A percentile compares a stretch with the other conserved stretches of the same genome.
Evolutionary conservation across 1,140 invertebrate genomes (phyloP).

Genomic region (Sycobia sp.): DNA sequence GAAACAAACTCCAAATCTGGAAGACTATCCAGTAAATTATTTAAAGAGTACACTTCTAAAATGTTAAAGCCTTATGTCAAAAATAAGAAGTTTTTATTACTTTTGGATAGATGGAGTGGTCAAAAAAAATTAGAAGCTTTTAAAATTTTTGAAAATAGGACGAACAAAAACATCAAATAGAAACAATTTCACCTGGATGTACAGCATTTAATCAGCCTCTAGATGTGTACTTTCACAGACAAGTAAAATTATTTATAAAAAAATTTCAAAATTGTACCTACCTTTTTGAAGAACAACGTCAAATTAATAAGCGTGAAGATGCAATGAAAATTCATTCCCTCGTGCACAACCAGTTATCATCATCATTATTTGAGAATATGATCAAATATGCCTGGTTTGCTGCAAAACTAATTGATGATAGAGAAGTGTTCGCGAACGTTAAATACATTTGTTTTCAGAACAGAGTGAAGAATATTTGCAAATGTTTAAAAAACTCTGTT

Average conservation of each 20-base stretch:
- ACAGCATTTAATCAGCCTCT: slow-evolving; percentile 1
- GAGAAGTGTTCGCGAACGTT: slow-evolving; percentile 4
- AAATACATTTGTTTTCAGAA: slow-evolving; percentile 22
- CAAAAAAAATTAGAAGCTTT: too few species aligned
- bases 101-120: slow-evolving; percentile 7
- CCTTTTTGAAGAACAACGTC: background rate
- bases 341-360: background rate
- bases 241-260: slow-evolving; percentile 12
- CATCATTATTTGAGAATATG: background rate
- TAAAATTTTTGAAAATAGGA: too few species aligned
- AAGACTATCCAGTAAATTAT: background rate
- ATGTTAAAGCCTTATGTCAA: slow-evolving; percentile 1
- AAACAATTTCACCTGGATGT: background rate
- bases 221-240: slow-evolving; percentile 9
- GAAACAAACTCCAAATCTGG: slow-evolving; percentile 15
- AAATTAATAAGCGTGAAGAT: background rate
- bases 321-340: slow-evolving; percentile 1
- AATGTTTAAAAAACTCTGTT: background rate
- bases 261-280: background rate
- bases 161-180: too few species aligned
- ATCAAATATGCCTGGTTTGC: slow-evolving; percentile 5
- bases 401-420: background rate
- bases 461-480: background rate
- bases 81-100: background rate
- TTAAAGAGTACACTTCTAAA: background rate